phyloP scores from a whole-genome alignment of 2,113 vertebrate species.

The Aegithalos caudatus region DNA sequence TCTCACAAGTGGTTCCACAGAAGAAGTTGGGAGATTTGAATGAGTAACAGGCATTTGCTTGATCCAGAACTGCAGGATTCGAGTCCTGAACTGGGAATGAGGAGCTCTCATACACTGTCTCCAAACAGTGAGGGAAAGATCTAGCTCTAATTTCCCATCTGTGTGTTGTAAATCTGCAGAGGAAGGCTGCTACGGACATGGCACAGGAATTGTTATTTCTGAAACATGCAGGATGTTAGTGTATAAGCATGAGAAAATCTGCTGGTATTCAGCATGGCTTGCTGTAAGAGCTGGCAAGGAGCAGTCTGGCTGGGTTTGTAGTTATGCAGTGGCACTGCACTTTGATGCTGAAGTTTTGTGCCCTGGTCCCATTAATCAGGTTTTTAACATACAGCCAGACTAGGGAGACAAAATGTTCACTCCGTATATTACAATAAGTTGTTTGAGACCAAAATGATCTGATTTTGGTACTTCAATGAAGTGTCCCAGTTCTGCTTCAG shows the following conservation, averaged over 20 bases:
- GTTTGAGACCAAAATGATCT: neutral
- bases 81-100: neutral
- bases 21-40: neutral
- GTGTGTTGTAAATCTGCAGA: neutral
- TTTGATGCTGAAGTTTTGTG: neutral
- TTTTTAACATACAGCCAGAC: neutral
- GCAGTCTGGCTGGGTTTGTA: neutral
- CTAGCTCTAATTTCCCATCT: neutral
- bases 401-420: neutral
- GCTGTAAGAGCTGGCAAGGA: neutral
- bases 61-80: neutral
- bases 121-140: neutral
- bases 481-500: neutral
- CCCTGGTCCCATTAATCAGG: fast-evolving
- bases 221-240: neutral
- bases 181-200: neutral
- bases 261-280: neutral
- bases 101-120: neutral
- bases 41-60: neutral
- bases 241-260: neutral
- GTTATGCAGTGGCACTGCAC: neutral
- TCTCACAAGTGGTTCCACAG: neutral
- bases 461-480: neutral
- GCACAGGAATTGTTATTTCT: neutral
- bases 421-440: neutral